Evolutionary conservation across 2,113 vertebrate genomes (phyloP), one percentile per base, ranked within the genome.

Genomic region (Astur gentilis): DNA sequence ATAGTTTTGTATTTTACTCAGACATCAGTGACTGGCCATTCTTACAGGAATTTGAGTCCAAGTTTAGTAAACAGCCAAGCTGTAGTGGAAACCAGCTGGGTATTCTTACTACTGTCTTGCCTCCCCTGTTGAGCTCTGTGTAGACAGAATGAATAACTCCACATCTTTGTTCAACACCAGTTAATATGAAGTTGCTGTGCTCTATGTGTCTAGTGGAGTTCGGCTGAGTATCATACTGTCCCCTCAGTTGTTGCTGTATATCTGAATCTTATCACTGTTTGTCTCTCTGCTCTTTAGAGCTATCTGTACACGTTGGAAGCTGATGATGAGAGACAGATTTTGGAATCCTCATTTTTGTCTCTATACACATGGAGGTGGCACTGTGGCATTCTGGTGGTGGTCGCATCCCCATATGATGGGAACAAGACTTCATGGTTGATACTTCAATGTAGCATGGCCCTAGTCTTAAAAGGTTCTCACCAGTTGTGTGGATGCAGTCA

Each of bases 361-460:
- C 50, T 58, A 2, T 66, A 13, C 31, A 12, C 27, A 16, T 16
- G 11, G 54, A 60, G 5, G 9, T 80, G 49, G 38, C 44, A 72
- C 50, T 58, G 22, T 5, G 17, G n/a, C 29, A 44, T 36, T 44
- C 49, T 31, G 47, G 22, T 60, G 66, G 7, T 50, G 36, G 10
- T 71, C 0, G 0, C 61, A 66, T 42, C 27, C 25, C 14, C 9
- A 3, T 36, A 15, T 16, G n/a, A 75, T 16, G 10, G 65, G 69
- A 82, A 75, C 11, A 66, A 87, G 55, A 75, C 60, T n/a, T 81
- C 21, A 26, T 1, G 1, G 27, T 23, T 81, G 38, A 75, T 78
- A 62, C 11, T 66, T 64, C 25, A 27, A 29, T 36, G 5, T 34
- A 62, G 36, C 16, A 44, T 6, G 5, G 40, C 34, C 75, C 23